Percentiles rank a stretch among this genome's conserved stretches.
Conservation (phyloP, 2,113 vertebrate genomes). For the Cinclus cinclus region DNA sequence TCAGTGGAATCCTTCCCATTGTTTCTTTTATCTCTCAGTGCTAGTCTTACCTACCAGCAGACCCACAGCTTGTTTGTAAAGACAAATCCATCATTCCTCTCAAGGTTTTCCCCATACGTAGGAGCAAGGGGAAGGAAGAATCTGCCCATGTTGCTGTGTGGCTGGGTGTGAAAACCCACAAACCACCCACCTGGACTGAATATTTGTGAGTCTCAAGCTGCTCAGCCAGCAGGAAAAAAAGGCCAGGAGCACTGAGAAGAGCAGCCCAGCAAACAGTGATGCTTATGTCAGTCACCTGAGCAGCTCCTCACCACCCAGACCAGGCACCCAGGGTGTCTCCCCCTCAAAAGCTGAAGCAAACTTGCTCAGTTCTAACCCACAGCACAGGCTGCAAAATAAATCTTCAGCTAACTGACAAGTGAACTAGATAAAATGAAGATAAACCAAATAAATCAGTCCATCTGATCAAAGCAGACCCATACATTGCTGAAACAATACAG, state of each 20-base stretch:
- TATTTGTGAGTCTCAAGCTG: neutral
- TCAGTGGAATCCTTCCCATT: too few species aligned
- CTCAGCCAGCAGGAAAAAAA: neutral
- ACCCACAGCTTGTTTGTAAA: too few species aligned
- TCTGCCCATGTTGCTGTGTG: rapidly evolving
- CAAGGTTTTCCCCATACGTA: neutral
- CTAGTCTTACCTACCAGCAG: too few species aligned
- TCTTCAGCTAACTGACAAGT: neutral
- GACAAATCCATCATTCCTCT: too few species aligned
- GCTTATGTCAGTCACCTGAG: rapidly evolving
- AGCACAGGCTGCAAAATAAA: neutral
- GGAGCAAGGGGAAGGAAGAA: neutral
- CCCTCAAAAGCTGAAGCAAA: neutral
- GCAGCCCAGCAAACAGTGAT: neutral
- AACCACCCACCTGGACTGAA: neutral
- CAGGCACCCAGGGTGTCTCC: neutral
- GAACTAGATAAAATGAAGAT: neutral
- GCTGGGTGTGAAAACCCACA: neutral
- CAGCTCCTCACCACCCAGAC: neutral
- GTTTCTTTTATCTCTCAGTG: too few species aligned
- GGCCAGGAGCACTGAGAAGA: neutral
- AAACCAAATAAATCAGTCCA: neutral
- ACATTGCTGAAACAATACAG: neutral
- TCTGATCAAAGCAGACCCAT: neutral
- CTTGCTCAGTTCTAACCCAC: neutral